Evolutionary conservation across 2,113 vertebrate species (phyloP).

Genomic region (Microcebus murinus): DNA sequence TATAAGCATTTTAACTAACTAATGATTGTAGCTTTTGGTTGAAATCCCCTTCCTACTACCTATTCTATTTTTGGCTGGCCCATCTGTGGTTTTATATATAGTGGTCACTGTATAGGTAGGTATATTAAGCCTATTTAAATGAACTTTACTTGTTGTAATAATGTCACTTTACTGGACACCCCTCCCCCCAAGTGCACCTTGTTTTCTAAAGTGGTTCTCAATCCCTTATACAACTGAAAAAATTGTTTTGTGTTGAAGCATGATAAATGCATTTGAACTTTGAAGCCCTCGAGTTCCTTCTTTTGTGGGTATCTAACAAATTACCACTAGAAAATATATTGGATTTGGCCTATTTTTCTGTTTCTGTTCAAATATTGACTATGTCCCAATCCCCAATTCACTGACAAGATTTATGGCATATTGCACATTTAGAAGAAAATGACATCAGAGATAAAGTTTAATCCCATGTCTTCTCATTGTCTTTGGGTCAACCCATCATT

Average conservation of each 20-base stretch:
- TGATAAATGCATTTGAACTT: constrained; percentile 53
- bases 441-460: background rate
- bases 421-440: background rate
- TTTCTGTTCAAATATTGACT: background rate
- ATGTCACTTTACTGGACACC: background rate
- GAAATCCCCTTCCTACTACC: background rate
- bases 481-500: background rate
- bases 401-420: background rate
- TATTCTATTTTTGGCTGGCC: background rate
- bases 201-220: constrained; percentile 52
- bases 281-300: constrained; percentile 37
- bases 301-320: background rate
- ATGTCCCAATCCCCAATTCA: background rate
- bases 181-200: background rate
- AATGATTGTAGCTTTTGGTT: background rate
- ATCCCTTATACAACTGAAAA: constrained; percentile 17
- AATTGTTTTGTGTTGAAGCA: constrained; percentile 47
- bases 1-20: background rate
- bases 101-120: background rate
- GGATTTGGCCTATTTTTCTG: background rate
- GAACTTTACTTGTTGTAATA: background rate
- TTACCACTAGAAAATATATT: background rate
- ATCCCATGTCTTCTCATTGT: background rate
- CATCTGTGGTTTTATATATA: background rate
- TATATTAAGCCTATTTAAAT: background rate